phyloP scores from a whole-genome alignment of 2,888 invertebrate species.

The Microctonus aethiopoides region DNA sequence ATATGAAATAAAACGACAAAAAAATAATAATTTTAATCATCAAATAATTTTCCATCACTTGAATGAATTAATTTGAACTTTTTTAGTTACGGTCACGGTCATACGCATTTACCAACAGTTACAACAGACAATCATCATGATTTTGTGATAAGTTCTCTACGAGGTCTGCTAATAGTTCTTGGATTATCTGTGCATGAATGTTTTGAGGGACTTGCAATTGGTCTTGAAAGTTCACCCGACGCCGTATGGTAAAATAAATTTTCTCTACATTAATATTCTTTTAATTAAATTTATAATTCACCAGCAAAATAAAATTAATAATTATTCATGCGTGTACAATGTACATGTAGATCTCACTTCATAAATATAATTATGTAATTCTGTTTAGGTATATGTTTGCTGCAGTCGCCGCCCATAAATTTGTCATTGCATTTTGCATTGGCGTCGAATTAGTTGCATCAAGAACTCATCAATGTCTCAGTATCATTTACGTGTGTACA shows the following conservation, averaged over 20 bases:
- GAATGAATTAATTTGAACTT: not conserved
- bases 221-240: constrained; percentile 66
- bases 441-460: constrained; percentile 84
- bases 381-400: constrained; percentile 80
- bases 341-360: not conserved
- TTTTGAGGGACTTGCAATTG: constrained; percentile 78
- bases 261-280: constrained; percentile 38
- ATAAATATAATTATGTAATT: not conserved
- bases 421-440: constrained; percentile 89
- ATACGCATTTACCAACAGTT: constrained; percentile 57
- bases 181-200: constrained; percentile 88
- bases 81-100: constrained; percentile 48
- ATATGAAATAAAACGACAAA: not conserved
- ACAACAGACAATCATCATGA: constrained; percentile 50
- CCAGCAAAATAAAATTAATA: constrained; percentile 5
- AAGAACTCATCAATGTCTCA: constrained; percentile 73
- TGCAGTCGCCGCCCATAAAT: constrained; percentile 86
- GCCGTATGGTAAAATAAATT: constrained; percentile 65
- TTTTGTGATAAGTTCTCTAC: constrained; percentile 66
- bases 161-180: constrained; percentile 82
- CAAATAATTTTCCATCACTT: not conserved
- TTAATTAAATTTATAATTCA: constrained; percentile 39
- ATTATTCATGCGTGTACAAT: not conserved
- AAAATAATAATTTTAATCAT: not conserved
- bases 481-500: constrained; percentile 77